Conservation (phyloP, 2,888 invertebrate species). For the Cloeon dipterum region DNA sequence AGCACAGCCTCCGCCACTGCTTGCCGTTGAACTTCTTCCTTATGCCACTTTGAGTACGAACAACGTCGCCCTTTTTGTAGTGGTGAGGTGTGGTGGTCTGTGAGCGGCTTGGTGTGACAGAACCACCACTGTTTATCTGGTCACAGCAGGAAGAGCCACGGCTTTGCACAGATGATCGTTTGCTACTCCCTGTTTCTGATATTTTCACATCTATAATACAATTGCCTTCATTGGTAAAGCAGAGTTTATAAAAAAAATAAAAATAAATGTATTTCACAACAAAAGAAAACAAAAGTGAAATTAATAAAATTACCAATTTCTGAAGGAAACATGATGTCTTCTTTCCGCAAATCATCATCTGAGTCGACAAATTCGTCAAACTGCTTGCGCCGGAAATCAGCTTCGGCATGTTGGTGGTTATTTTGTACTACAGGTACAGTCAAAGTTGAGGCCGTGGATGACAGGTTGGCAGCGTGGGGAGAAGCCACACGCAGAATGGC, state of each 20-base stretch:
- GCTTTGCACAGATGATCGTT: conserved; percentile 76
- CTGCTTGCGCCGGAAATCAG: conserved; percentile 17
- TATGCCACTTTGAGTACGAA: conserved; percentile 82
- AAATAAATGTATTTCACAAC: no score
- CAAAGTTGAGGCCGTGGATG: no score
- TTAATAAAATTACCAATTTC: conserved; percentile 43
- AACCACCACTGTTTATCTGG: not conserved
- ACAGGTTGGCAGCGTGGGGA: conserved; percentile 26
- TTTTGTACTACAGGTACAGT: no score
- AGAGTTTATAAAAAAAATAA: no score
- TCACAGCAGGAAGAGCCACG: conserved; percentile 28
- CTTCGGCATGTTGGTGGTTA: conserved; percentile 11
- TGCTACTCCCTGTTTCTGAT: conserved; percentile 44
- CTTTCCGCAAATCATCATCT: conserved; percentile 69
- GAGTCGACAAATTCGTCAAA: conserved; percentile 69
- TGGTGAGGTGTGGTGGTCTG: conserved; percentile 87
- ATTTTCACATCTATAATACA: no score
- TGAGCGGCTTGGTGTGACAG: conserved; percentile 26
- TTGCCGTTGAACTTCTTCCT: conserved; percentile 99
- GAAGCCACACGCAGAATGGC: conserved; percentile 30
- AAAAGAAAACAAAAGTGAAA: not conserved
- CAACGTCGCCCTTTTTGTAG: conserved; percentile 94
- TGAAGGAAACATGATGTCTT: conserved; percentile 61
- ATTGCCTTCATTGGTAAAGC: no score
- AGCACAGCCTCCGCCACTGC: conserved; percentile 95